A percentile compares a stretch with the other conserved stretches of the same genome.
Evolutionary conservation across 64 coral and sea anemone species (phyloP).

Genomic region (Montipora efflorescens): DNA sequence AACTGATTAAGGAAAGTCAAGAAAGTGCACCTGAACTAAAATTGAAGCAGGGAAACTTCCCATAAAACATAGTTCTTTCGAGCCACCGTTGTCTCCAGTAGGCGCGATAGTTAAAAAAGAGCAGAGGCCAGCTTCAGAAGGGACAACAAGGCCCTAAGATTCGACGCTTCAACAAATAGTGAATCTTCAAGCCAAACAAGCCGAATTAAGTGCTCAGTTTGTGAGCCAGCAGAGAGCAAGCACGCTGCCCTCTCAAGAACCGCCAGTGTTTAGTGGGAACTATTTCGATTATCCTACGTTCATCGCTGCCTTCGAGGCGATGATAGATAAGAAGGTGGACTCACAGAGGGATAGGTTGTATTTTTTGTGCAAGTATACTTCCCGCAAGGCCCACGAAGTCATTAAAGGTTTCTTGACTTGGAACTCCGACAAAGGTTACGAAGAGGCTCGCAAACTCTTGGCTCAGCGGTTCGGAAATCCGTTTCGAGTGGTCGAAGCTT

Average conservation of each 20-base stretch:
- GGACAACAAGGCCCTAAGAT: neutral
- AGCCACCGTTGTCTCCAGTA: neutral
- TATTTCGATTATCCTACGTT: slow-evolving; percentile 58
- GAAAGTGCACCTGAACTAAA: neutral
- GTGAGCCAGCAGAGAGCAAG: slow-evolving; percentile 47
- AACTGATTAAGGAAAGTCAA: neutral
- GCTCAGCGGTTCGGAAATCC: too few relatives aligned
- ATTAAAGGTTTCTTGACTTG: too few relatives aligned
- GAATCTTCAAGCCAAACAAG: slow-evolving; percentile 64
- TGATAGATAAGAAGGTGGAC: slow-evolving; percentile 29
- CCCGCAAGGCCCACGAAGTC: too few relatives aligned
- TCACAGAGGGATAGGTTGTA: neutral
- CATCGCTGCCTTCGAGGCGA: slow-evolving; percentile 54
- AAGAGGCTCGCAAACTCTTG: too few relatives aligned
- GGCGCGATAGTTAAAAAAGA: neutral
- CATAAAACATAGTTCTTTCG: neutral
- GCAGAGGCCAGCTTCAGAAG: neutral
- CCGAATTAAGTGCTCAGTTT: slow-evolving; percentile 44
- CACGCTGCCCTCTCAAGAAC: slow-evolving; percentile 36
- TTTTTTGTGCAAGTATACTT: too few relatives aligned
- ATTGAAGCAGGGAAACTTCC: neutral
- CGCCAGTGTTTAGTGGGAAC: slow-evolving; percentile 22
- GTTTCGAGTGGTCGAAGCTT: too few relatives aligned
- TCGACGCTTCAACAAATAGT: slow-evolving; percentile 52
- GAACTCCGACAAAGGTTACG: too few relatives aligned